Evolutionary conservation across 2,888 invertebrate species (phyloP).

Genomic region (Morpho helenor): DNA sequence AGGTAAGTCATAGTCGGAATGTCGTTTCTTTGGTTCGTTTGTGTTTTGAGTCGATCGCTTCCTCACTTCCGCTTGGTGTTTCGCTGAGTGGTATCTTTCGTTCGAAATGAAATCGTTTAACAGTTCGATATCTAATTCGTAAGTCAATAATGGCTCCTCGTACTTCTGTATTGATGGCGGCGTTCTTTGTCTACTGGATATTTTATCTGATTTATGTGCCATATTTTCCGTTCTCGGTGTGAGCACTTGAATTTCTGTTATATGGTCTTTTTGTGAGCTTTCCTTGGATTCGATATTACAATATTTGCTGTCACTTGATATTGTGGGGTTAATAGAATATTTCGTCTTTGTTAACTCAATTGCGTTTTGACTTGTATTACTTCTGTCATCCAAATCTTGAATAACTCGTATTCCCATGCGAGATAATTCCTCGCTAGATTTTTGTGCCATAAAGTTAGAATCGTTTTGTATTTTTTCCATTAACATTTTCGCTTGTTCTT

Average conservation of each 20-base stretch:
- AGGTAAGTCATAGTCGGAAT: slow-evolving; percentile 73
- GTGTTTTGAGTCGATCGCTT: slow-evolving; percentile 56
- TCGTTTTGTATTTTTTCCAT: slow-evolving; percentile 71
- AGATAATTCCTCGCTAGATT: slow-evolving; percentile 64
- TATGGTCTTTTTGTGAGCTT: slow-evolving; percentile 73
- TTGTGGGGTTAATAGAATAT: slow-evolving; percentile 66
- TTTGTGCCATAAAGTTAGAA: slow-evolving; percentile 69
- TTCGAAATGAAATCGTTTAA: slow-evolving; percentile 72
- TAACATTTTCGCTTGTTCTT: slow-evolving; percentile 64
- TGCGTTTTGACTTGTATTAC: slow-evolving; percentile 47
- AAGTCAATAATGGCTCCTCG: slow-evolving; percentile 57
- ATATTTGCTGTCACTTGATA: slow-evolving; percentile 59
- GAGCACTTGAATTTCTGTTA: slow-evolving; percentile 86
- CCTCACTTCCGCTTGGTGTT: slow-evolving; percentile 54
- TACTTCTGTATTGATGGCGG: slow-evolving; percentile 37
- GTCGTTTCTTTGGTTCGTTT: slow-evolving; percentile 71
- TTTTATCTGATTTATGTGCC: slow-evolving; percentile 49
- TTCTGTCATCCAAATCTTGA: slow-evolving; percentile 62
- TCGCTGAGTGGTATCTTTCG: slow-evolving; percentile 66
- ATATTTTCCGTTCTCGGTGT: slow-evolving; percentile 69
- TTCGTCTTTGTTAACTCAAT: slow-evolving; percentile 65
- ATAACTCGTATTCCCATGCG: slow-evolving; percentile 63
- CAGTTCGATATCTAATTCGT: slow-evolving; percentile 66
- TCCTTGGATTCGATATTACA: slow-evolving; percentile 40
- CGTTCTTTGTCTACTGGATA: slow-evolving; percentile 60